Conservation (phyloP, 2,113 vertebrate species). For the Vanacampus margaritifer region DNA sequence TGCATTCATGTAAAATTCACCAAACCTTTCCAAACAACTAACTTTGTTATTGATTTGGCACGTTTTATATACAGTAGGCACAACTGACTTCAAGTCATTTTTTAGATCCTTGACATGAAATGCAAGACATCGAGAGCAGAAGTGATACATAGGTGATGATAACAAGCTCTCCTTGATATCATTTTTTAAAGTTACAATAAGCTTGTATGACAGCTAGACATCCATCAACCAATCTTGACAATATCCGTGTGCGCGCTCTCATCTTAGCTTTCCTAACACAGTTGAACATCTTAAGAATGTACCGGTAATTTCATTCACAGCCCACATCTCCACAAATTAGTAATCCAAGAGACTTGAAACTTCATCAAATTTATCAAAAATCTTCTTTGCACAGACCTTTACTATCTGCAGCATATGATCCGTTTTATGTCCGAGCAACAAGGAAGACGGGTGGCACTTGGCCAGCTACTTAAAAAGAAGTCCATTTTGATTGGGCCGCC, state of each 20-base stretch:
- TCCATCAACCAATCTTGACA: neutral
- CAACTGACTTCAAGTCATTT: neutral
- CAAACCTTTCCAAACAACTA: too few species aligned
- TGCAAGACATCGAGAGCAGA: too few species aligned
- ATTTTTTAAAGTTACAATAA: neutral
- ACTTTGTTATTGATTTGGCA: neutral
- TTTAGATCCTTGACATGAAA: too few species aligned
- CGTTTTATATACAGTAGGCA: neutral
- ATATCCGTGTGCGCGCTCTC: neutral
- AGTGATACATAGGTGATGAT: neutral
- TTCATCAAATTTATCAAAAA: slow-evolving; percentile 16
- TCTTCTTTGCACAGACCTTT: slow-evolving; percentile 27
- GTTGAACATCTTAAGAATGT: neutral
- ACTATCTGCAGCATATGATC: slow-evolving; percentile 11
- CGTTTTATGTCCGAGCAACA: slow-evolving; percentile 23
- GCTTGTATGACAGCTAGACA: neutral
- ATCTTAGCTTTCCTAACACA: neutral
- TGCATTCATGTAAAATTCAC: too few species aligned
- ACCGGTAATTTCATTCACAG: neutral
- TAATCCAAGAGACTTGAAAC: slow-evolving; percentile 19
- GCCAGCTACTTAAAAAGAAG: slow-evolving; percentile 24
- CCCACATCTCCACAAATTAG: neutral
- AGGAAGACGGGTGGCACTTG: slow-evolving; percentile 17
- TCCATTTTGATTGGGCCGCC: slow-evolving; percentile 36
- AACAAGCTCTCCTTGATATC: neutral